A percentile compares a stretch with the other conserved stretches of the same genome.
phyloP scores from a whole-genome alignment of 2,113 vertebrate genomes.

The Bungarus multicinctus region DNA sequence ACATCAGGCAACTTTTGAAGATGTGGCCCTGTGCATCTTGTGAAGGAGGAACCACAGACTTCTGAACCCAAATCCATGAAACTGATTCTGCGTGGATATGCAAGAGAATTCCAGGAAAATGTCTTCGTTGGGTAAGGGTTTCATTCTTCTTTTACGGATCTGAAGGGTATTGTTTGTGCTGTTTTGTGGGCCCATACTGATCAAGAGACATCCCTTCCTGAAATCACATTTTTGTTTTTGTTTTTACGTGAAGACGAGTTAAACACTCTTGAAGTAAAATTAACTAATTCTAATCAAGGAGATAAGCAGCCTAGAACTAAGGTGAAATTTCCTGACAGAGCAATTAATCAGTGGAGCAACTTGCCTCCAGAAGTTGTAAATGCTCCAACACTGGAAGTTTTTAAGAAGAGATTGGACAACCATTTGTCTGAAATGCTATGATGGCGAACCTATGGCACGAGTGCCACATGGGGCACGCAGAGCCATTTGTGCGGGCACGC shows the following conservation, averaged over 20 bases:
- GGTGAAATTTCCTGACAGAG: no score
- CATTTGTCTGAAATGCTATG: no score
- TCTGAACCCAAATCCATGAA: background rate
- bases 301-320: no score
- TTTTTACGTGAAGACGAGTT: background rate
- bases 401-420: no score
- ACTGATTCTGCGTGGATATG: background rate
- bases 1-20: background rate
- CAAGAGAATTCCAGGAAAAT: conserved; percentile 11
- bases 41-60: background rate
- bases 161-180: background rate
- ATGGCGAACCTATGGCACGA: no score
- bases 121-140: conserved; percentile 12
- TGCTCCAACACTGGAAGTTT: no score
- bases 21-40: background rate
- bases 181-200: background rate
- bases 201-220: background rate
- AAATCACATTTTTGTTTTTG: background rate
- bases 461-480: no score
- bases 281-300: no score
- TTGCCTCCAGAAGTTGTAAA: no score
- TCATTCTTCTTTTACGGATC: background rate
- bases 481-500: no score
- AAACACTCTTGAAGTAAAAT: background rate
- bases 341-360: no score